Conservation (phyloP, 2,113 vertebrate genomes). For the Chunga burmeisteri region DNA sequence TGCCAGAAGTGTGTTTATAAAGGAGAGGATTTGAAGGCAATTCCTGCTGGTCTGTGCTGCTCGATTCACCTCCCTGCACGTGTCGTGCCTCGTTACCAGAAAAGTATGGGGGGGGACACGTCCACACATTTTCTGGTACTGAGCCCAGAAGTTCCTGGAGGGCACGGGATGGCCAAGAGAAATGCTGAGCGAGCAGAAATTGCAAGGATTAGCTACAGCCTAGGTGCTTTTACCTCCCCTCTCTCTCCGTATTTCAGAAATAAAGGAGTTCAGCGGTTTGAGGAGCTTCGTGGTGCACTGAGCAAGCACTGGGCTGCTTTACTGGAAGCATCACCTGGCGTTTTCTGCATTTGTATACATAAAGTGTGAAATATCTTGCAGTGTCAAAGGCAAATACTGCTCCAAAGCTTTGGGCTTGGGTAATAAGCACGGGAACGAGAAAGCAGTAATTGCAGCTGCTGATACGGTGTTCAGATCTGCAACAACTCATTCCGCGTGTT, state of each 20-base stretch:
- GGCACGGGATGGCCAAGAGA: not conserved
- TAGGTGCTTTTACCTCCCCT: not conserved
- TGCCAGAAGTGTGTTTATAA: not conserved
- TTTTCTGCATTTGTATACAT: accelerated
- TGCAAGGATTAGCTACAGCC: not conserved
- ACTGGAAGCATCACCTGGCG: not conserved
- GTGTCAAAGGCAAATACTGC: not conserved
- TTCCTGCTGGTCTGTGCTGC: not conserved
- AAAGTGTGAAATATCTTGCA: accelerated
- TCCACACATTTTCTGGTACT: not conserved
- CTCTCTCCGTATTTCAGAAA: not conserved
- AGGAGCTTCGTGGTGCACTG: not conserved
- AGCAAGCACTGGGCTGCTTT: not conserved
- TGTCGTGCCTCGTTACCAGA: not conserved
- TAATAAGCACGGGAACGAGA: not conserved
- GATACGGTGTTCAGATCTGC: accelerated
- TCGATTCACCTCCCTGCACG: not conserved
- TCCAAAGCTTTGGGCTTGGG: no score
- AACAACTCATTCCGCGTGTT: accelerated
- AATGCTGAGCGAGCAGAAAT: not conserved
- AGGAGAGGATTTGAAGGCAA: not conserved
- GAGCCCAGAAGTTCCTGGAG: not conserved
- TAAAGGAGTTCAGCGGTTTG: not conserved
- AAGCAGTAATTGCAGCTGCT: not conserved
- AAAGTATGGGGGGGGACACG: not conserved